These are phyloP conservation scores for Orthosia cruda DNA, from an alignment of 2,888 invertebrate genomes.

Conservation along the genomic window DNA sequence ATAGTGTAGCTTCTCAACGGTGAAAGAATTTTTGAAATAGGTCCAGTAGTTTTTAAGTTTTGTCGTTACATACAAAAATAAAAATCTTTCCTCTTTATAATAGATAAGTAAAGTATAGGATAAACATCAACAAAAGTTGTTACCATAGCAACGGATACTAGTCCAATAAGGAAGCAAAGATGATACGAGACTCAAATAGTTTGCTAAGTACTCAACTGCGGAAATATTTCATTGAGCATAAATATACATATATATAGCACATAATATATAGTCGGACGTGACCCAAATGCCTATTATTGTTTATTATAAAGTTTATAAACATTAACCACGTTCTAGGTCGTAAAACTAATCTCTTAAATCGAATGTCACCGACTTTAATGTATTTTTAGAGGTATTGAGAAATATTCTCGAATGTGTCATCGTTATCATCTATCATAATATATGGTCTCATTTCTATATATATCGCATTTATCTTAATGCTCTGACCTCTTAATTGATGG, in stretches of 20 bases:
- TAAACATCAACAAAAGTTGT: neutral
- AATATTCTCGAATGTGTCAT: constrained; percentile 34
- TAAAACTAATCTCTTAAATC: constrained; percentile 43
- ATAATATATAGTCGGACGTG: constrained; percentile 39
- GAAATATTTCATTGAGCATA: constrained; percentile 31
- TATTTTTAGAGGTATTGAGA: constrained; percentile 34
- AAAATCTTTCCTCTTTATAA: too few species aligned
- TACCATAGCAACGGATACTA: constrained; percentile 11
- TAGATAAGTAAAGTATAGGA: too few species aligned
- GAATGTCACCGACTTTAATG: constrained; percentile 20
- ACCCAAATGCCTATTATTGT: constrained; percentile 48
- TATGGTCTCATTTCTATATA: constrained; percentile 34
- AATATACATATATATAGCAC: constrained; percentile 33
- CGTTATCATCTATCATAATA: constrained; percentile 22
- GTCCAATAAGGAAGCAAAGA: constrained; percentile 28
- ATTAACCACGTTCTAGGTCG: constrained; percentile 28
- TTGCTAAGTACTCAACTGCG: constrained; percentile 14
- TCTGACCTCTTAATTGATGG: constrained; percentile 25
- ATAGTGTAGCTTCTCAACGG: too few species aligned
- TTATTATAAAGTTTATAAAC: constrained; percentile 32
- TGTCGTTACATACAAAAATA: too few species aligned
- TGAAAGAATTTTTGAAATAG: too few species aligned
- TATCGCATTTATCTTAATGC: constrained; percentile 9
- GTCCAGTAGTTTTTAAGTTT: too few species aligned
- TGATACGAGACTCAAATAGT: constrained; percentile 36